Evolutionary conservation across 2,888 invertebrate genomes (phyloP).

Genomic region (Notodromas monacha): DNA sequence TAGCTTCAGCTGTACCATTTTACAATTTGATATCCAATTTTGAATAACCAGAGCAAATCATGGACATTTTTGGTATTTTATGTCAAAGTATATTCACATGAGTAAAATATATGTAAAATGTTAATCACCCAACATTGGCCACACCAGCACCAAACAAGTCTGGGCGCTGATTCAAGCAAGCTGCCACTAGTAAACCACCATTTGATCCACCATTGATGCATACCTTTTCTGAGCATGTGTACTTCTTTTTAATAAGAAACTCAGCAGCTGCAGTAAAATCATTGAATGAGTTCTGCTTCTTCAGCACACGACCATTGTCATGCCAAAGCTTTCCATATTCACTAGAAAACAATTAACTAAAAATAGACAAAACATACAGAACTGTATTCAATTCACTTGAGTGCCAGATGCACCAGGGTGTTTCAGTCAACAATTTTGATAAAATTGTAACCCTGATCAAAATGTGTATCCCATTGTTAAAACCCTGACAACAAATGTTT

Average conservation of each 20-base stretch:
- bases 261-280: slow-evolving; percentile 79
- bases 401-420: too few relatives aligned
- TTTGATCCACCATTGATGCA: slow-evolving; percentile 84
- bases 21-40: too few relatives aligned
- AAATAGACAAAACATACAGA: too few relatives aligned
- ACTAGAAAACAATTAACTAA: too few relatives aligned
- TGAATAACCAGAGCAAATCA: too few relatives aligned
- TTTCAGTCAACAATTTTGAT: too few relatives aligned
- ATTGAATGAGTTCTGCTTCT: slow-evolving; percentile 89
- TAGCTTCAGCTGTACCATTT: too few relatives aligned
- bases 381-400: too few relatives aligned
- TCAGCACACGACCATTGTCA: slow-evolving; percentile 51
- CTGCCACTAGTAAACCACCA: slow-evolving; percentile 79
- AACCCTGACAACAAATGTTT: too few relatives aligned
- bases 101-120: slow-evolving; percentile 2
- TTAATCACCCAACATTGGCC: slow-evolving; percentile 32
- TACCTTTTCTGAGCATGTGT: slow-evolving; percentile 36
- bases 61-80: neutral
- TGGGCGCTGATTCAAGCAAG: slow-evolving; percentile 75
- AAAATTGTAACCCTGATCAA: too few relatives aligned
- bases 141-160: slow-evolving; percentile 72
- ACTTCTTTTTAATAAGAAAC: slow-evolving; percentile 43
- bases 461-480: too few relatives aligned
- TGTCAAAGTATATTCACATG: slow-evolving; percentile 2
- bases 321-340: slow-evolving; percentile 97